Evolutionary conservation across 2,113 vertebrate species (phyloP), one percentile per base, ranked within the genome.

Genomic region (Dipodomys spectabilis): DNA sequence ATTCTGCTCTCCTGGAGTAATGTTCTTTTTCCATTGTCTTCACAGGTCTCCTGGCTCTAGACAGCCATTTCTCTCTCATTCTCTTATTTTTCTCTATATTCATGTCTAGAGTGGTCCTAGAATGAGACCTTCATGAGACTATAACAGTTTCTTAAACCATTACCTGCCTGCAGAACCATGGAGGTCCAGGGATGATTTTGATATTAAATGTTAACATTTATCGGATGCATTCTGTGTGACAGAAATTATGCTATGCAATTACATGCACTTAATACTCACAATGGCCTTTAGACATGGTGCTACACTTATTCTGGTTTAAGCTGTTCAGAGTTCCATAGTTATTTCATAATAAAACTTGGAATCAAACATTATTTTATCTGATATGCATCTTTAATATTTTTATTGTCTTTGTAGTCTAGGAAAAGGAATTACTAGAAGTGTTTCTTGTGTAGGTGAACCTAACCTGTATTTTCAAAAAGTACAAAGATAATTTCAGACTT

Each of bases 161-260:
- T 86, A 18, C 39, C 44, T 89, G 27, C 72, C 69, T 23, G 0
- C 6, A 49, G 67, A 88, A 69, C 53, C 53, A 80, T 18, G 3
- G 77, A 25, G 2, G 0, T 9, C 15, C n/a, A 83, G 86, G 45
- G 69, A 74, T 64, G 27, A 93, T 74, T 93, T 73, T 81, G 60
- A 82, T 62, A 79, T 8, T 81, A 60, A 72, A 74, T 49, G 57
- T 44, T 68, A 81, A 57, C 28, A 89, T 85, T 81, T 69, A 86
- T 12, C 57, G 28, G 65, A 67, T 88, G 77, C n/a, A 69, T 85
- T 95, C 78, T 85, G 49, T 49, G 45, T 93, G 39, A 57, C 22
- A 88, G 74, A 93, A 92, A 92, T 95, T 85, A 88, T 44, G 30
- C 15, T 39, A 92, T 89, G 81, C 16, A 65, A 89, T 74, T 64